These are phyloP conservation scores for Chiroxiphia lanceolata DNA, from an alignment of 2,797 vertebrate genomes.

Conservation along the genomic window DNA sequence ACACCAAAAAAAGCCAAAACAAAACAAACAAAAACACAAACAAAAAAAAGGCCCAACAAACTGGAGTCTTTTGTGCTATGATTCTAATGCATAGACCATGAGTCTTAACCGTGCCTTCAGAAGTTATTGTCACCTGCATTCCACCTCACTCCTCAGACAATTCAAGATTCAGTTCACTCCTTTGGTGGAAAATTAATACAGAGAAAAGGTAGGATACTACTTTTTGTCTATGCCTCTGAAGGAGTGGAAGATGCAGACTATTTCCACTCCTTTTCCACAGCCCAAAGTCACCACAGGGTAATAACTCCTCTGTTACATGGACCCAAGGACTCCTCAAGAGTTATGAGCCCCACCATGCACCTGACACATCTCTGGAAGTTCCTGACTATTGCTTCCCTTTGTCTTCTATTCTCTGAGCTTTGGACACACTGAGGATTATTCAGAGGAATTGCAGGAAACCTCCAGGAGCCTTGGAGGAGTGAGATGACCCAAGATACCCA, in stretches of 20 bases:
- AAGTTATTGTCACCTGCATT: background rate
- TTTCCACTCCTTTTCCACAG: background rate
- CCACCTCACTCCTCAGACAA: background rate
- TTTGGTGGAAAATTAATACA: background rate
- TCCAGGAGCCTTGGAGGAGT: background rate
- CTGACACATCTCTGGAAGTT: rapidly evolving
- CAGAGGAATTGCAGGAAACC: background rate
- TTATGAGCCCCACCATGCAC: background rate
- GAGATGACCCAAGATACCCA: background rate
- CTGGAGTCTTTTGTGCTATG: background rate
- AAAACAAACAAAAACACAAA: too few relatives aligned
- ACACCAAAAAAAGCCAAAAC: background rate
- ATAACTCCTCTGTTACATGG: rapidly evolving
- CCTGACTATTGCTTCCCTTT: background rate
- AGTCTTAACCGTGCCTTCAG: background rate
- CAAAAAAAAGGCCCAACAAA: background rate
- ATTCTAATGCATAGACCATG: background rate
- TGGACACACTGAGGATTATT: background rate
- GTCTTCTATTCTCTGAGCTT: background rate
- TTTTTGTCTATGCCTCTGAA: background rate
- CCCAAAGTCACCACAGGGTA: background rate
- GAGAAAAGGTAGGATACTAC: background rate
- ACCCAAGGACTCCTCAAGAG: background rate
- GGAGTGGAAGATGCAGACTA: background rate
- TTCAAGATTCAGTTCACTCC: background rate